Evolutionary conservation across 2,113 vertebrate genomes (phyloP).

Genomic region (Lontra canadensis): DNA sequence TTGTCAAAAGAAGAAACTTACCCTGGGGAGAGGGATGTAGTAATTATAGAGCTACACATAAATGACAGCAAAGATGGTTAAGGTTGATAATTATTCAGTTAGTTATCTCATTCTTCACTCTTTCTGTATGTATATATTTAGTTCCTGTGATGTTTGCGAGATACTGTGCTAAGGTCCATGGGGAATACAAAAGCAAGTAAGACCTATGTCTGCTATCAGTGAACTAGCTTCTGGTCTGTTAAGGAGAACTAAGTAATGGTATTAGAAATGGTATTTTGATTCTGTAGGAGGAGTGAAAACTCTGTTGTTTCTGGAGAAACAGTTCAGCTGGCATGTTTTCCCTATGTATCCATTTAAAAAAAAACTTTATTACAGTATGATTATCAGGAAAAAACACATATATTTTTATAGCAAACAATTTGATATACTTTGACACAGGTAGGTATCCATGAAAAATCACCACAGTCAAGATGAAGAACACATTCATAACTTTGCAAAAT

Average conservation of each 20-base stretch:
- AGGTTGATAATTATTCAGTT: not conserved
- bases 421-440: not conserved
- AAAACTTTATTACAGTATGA: not conserved
- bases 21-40: constrained; percentile 56
- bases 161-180: not conserved
- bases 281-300: not conserved
- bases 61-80: not conserved
- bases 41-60: constrained; percentile 59
- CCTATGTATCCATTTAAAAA: not conserved
- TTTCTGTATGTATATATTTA: not conserved
- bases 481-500: not conserved
- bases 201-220: not conserved
- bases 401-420: not conserved
- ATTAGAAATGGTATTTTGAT: not conserved
- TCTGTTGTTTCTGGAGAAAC: not conserved
- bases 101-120: not conserved
- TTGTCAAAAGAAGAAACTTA: constrained; percentile 77
- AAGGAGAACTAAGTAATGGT: not conserved
- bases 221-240: not conserved
- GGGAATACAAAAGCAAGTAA: not conserved
- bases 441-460: not conserved
- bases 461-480: not conserved
- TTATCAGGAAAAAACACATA: not conserved
- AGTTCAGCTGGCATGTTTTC: not conserved
- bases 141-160: not conserved